Conservation (phyloP, 2,797 vertebrate species). For the Psittacula echo region DNA sequence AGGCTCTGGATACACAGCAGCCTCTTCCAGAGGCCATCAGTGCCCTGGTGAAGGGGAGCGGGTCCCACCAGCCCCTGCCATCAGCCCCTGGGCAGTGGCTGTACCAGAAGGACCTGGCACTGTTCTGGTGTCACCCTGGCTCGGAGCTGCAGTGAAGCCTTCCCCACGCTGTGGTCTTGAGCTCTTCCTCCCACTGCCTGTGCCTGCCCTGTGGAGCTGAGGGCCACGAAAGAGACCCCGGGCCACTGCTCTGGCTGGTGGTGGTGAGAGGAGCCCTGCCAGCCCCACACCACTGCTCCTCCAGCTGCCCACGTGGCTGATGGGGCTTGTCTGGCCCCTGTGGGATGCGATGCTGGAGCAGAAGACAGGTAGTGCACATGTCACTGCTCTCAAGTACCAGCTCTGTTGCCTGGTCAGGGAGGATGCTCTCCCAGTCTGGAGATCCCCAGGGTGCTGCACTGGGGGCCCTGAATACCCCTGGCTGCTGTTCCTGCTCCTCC, state of each 20-base stretch:
- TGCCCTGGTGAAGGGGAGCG: rapidly evolving
- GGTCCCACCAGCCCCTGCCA: neutral
- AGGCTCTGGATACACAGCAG: neutral
- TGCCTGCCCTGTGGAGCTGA: rapidly evolving
- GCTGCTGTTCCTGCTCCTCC: rapidly evolving
- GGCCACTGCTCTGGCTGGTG: neutral
- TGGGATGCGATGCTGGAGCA: rapidly evolving
- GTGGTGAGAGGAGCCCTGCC: neutral
- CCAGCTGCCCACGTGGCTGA: rapidly evolving
- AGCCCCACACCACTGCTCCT: neutral
- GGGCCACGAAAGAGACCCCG: neutral
- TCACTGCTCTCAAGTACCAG: neutral
- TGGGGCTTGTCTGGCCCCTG: neutral
- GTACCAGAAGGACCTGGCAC: neutral
- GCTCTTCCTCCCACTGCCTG: neutral
- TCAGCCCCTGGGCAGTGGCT: neutral
- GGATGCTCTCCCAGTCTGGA: neutral
- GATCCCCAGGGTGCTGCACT: neutral
- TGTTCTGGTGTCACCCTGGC: neutral
- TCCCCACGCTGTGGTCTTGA: rapidly evolving
- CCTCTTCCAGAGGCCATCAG: neutral
- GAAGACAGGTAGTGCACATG: neutral
- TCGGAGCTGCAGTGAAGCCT: rapidly evolving
- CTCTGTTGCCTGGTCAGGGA: neutral
- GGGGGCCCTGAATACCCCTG: neutral